Evolutionary conservation across 2,888 invertebrate species (phyloP).

Genomic region (Gastrophysa polygoni): DNA sequence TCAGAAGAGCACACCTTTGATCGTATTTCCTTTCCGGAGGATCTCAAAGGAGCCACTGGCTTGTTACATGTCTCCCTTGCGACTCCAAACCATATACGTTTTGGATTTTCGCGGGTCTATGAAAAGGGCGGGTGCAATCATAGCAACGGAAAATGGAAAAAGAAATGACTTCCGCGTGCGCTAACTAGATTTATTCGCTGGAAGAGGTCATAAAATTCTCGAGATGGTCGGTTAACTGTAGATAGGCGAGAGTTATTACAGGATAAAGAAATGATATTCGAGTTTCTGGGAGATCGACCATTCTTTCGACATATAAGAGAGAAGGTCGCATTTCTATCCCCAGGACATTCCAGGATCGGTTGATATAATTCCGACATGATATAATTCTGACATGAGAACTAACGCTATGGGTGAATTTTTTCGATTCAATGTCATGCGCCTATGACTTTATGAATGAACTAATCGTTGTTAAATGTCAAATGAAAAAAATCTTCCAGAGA

Average conservation of each 20-base stretch:
- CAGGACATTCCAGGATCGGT: too few species aligned
- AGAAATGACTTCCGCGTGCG: not conserved
- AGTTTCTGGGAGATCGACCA: too few species aligned
- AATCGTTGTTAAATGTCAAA: too few species aligned
- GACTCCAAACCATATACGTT: constrained; percentile 24
- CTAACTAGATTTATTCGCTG: constrained; percentile 4
- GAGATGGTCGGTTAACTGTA: not conserved
- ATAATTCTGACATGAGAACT: too few species aligned
- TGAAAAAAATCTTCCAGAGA: too few species aligned
- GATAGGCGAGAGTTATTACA: not conserved
- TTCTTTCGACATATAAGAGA: too few species aligned
- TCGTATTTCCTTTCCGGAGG: constrained; percentile 38
- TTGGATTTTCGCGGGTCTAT: not conserved
- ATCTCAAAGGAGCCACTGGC: constrained; percentile 40
- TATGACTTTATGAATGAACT: too few species aligned
- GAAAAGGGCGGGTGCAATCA: not conserved
- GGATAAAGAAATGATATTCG: not conserved
- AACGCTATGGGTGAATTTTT: too few species aligned
- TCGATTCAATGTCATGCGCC: too few species aligned
- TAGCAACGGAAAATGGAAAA: constrained; percentile 3
- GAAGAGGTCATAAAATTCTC: not conserved
- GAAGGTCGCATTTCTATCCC: too few species aligned
- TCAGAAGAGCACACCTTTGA: constrained; percentile 41
- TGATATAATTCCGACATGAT: too few species aligned
- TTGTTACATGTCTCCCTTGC: constrained; percentile 35